phyloP scores from a whole-genome alignment of 35 echinoderm and acorn worm species.

The Diadema setosum region DNA sequence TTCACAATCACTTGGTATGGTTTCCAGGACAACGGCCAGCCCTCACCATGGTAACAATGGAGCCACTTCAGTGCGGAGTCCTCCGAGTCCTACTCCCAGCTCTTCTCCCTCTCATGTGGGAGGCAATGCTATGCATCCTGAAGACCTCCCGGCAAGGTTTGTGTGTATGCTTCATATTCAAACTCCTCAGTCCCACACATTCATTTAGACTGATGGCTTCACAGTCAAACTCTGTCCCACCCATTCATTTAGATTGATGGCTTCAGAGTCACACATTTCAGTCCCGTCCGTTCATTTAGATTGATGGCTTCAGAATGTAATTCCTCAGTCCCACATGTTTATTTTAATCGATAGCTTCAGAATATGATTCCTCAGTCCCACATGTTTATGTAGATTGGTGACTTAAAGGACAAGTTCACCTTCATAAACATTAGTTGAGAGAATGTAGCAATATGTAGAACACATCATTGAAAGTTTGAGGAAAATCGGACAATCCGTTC shows the following conservation, averaged over 20 bases:
- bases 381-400: too few species aligned
- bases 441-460: too few species aligned
- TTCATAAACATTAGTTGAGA: too few species aligned
- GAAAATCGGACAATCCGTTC: too few species aligned
- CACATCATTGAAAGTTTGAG: too few species aligned
- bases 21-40: constrained; percentile 39
- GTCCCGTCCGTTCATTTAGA: neutral
- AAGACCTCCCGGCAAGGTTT: constrained; percentile 72
- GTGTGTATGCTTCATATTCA: neutral
- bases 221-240: neutral
- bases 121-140: constrained; percentile 56
- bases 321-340: neutral
- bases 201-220: neutral
- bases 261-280: neutral
- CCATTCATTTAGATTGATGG: neutral
- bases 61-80: constrained; percentile 81
- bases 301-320: neutral
- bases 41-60: constrained; percentile 61
- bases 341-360: too few species aligned
- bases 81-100: constrained; percentile 82
- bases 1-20: neutral
- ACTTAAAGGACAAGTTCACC: too few species aligned
- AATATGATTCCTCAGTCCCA: too few species aligned
- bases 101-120: constrained; percentile 58
- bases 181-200: neutral